Evolutionary conservation across 2,888 invertebrate genomes (phyloP).

Genomic region (Rhamphomyia laevipes): DNA sequence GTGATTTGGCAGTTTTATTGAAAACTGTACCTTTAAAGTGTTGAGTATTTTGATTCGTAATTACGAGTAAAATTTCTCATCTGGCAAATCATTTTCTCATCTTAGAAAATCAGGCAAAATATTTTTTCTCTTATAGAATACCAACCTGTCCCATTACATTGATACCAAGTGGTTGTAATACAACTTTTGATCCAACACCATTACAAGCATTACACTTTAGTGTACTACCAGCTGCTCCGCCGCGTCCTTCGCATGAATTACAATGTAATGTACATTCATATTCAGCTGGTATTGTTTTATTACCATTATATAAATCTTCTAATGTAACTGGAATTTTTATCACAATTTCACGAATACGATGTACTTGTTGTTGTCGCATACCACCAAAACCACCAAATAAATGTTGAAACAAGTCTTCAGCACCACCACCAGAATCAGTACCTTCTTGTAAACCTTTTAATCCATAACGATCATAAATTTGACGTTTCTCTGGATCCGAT

Average conservation of each 20-base stretch:
- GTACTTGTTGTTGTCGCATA: constrained; percentile 43
- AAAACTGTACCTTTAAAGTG: too few relatives aligned
- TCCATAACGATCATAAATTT: constrained; percentile 77
- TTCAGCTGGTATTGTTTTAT: constrained; percentile 41
- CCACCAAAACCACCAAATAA: constrained; percentile 46
- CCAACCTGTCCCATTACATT: constrained; percentile 11
- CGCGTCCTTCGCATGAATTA: constrained; percentile 26
- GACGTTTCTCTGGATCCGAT: constrained; percentile 76
- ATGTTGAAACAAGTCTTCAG: constrained; percentile 56
- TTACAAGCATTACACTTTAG: constrained; percentile 60
- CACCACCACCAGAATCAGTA: constrained; percentile 37
- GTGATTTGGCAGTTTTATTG: too few relatives aligned
- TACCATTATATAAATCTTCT: constrained; percentile 86
- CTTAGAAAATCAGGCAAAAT: too few relatives aligned
- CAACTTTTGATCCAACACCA: constrained; percentile 65
- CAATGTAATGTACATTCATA: constrained; percentile 12
- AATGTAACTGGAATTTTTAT: constrained; percentile 74
- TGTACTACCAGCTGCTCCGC: constrained; percentile 57
- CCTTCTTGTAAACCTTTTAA: constrained; percentile 77
- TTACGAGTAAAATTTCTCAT: too few relatives aligned
- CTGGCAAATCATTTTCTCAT: too few relatives aligned
- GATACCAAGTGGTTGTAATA: constrained; percentile 50
- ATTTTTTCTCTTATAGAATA: neutral
- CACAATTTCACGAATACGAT: constrained; percentile 66
- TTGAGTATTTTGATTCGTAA: too few relatives aligned